Evolutionary conservation across 2,888 invertebrate species (phyloP).

Genomic region (Eledona agricola): DNA sequence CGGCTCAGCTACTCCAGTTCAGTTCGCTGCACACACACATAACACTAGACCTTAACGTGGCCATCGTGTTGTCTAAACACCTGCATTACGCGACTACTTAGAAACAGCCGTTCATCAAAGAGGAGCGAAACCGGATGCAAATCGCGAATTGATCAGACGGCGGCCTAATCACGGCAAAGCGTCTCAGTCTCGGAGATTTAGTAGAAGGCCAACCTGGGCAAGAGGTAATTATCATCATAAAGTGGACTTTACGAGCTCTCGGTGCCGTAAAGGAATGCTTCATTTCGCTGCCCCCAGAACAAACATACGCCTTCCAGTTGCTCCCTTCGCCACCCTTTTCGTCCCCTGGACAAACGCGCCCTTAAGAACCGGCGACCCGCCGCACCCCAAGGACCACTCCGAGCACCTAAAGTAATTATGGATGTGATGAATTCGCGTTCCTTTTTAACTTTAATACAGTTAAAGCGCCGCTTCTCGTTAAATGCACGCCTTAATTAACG

Average conservation of each 20-base stretch:
- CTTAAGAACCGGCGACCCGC: constrained; percentile 46
- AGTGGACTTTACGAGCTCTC: constrained; percentile 64
- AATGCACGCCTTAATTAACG: constrained; percentile 53
- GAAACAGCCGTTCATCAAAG: too few species aligned
- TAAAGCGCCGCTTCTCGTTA: constrained; percentile 49
- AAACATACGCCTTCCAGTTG: constrained; percentile 50
- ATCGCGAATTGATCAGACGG: too few species aligned
- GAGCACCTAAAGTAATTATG: constrained; percentile 60
- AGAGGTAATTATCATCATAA: constrained; percentile 64
- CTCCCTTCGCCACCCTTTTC: constrained; percentile 41
- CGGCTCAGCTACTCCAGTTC: constrained; percentile 49
- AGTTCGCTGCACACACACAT: constrained; percentile 35
- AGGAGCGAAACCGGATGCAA: too few species aligned
- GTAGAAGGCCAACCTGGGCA: constrained; percentile 39
- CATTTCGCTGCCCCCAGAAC: constrained; percentile 53
- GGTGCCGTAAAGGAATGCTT: constrained; percentile 60
- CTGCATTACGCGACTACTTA: constrained; percentile 17
- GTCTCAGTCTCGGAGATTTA: constrained; percentile 29
- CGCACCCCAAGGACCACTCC: constrained; percentile 53
- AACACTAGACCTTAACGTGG: constrained; percentile 2
- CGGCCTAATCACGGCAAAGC: constrained; percentile 15
- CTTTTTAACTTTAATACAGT: constrained; percentile 57
- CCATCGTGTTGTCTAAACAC: constrained; percentile 1
- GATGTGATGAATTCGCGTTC: constrained; percentile 59
- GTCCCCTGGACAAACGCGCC: constrained; percentile 42